Conservation (phyloP, 2,797 vertebrate species). For the Sebastes kiyomatsui region DNA sequence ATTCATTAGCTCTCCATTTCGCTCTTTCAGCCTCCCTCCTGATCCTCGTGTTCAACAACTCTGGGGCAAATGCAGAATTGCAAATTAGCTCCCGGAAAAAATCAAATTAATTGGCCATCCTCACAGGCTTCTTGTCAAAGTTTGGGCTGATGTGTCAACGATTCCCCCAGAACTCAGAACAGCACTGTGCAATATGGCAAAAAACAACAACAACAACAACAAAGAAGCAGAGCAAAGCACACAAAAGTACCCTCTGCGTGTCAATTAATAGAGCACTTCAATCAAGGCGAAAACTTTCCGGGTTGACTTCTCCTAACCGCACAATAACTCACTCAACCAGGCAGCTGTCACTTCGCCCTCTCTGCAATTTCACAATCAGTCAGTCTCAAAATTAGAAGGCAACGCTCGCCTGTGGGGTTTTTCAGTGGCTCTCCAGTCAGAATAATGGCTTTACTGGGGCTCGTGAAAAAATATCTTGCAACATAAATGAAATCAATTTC, state of each 20-base stretch:
- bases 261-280: constrained; percentile 49
- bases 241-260: constrained; percentile 13
- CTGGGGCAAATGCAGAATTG: constrained; percentile 86
- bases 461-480: background rate
- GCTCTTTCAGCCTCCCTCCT: constrained; percentile 71
- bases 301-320: constrained; percentile 30
- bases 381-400: constrained; percentile 35
- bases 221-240: constrained; percentile 24
- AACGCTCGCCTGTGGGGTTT: background rate
- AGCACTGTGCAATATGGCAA: constrained; percentile 10
- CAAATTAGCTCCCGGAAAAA: constrained; percentile 89
- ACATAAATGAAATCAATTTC: background rate
- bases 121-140: constrained; percentile 85
- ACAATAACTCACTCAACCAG: constrained; percentile 30
- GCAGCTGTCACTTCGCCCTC: constrained; percentile 30
- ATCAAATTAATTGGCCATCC: constrained; percentile 90
- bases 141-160: constrained; percentile 85
- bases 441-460: background rate
- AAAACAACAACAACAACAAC: background rate
- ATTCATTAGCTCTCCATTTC: constrained; percentile 86
- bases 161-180: constrained; percentile 76
- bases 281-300: constrained; percentile 46
- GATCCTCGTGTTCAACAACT: constrained; percentile 86
- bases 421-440: background rate
- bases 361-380: constrained; percentile 34